Percentiles rank a stretch among this genome's conserved stretches.
Evolutionary conservation across 2,113 vertebrate species (phyloP).

Genomic region (Eulemur macaco): DNA sequence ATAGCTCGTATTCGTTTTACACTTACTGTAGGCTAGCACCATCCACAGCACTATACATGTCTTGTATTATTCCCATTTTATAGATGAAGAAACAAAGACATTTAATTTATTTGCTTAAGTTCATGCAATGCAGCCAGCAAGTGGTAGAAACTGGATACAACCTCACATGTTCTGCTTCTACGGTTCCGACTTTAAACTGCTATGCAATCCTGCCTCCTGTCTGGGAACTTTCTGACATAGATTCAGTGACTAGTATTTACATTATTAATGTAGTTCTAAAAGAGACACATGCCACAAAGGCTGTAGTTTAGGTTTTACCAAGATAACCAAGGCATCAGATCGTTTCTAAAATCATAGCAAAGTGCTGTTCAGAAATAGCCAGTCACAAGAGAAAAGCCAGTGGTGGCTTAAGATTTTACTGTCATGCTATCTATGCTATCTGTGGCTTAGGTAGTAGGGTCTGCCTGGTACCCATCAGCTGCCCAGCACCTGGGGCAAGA

Average conservation of each 20-base stretch:
- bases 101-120: not conserved
- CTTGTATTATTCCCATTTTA: not conserved
- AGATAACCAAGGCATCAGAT: not conserved
- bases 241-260: not conserved
- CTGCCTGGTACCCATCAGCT: not conserved
- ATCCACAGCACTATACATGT: not conserved
- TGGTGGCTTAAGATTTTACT: not conserved
- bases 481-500: not conserved
- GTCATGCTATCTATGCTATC: too few relatives aligned
- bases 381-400: not conserved
- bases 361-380: not conserved
- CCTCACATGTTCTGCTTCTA: not conserved
- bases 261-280: not conserved
- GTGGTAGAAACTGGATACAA: not conserved
- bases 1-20: not conserved
- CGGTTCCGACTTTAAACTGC: not conserved
- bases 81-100: not conserved
- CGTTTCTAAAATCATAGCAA: not conserved
- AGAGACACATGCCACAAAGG: not conserved
- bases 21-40: not conserved
- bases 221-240: not conserved
- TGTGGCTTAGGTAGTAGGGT: not conserved
- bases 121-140: not conserved
- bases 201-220: not conserved
- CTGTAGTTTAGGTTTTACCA: not conserved